Conservation (phyloP, 2,797 vertebrate species). For the Meda fulgida region DNA sequence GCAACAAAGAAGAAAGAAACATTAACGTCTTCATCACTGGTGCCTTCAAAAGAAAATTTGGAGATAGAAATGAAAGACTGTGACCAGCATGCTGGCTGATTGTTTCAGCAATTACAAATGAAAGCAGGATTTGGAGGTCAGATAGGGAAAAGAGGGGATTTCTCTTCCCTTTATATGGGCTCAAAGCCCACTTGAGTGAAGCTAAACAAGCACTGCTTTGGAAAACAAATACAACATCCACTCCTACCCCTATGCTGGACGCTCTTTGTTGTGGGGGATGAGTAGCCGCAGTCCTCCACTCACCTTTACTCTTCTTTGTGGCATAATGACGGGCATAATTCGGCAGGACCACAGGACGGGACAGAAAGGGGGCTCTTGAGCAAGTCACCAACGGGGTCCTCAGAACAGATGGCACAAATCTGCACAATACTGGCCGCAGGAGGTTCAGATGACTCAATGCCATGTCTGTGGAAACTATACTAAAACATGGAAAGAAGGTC, state of each 20-base stretch:
- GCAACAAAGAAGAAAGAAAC: constrained; percentile 33
- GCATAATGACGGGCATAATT: constrained; percentile 80
- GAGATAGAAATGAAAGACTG: constrained; percentile 58
- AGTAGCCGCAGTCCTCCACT: constrained; percentile 41
- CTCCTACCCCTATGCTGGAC: constrained; percentile 33
- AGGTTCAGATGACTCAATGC: constrained; percentile 75
- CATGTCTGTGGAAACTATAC: constrained; percentile 65
- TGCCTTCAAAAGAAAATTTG: constrained; percentile 33
- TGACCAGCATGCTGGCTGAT: constrained; percentile 64
- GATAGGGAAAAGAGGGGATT: constrained; percentile 27
- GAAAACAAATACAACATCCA: constrained; percentile 44
- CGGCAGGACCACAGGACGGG: constrained; percentile 50
- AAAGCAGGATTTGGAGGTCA: constrained; percentile 56
- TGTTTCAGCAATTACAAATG: constrained; percentile 64
- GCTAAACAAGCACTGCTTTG: constrained; percentile 56
- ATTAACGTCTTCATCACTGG: constrained; percentile 39
- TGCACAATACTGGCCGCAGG: constrained; percentile 72
- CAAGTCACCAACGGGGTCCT: constrained; percentile 59
- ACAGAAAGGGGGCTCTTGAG: constrained; percentile 43
- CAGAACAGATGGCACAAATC: constrained; percentile 43
- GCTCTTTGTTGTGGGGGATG: constrained; percentile 47
- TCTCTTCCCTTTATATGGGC: constrained; percentile 37
- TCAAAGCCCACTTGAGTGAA: constrained; percentile 50
- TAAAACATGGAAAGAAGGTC: neutral
- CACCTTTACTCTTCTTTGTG: constrained; percentile 91